A percentile compares a stretch with the other conserved stretches of the same genome.
Evolutionary conservation across 2,113 vertebrate species (phyloP).

Genomic region (Trichechus manatus): DNA sequence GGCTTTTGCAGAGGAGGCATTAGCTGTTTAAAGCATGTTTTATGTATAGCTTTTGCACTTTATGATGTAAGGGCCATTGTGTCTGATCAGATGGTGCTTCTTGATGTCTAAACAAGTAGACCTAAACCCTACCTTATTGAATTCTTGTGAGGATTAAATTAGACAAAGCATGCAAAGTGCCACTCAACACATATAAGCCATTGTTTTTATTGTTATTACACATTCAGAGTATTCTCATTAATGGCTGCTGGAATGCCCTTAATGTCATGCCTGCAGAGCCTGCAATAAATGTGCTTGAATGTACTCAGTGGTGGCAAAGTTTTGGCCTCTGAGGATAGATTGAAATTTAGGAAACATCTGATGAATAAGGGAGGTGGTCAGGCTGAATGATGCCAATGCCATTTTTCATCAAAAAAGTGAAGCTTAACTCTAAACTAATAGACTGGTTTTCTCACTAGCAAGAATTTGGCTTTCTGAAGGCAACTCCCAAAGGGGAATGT

Average conservation of each 20-base stretch:
- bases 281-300: background rate
- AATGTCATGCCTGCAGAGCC: background rate
- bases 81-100: background rate
- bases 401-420: background rate
- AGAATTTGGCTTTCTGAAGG: background rate
- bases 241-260: background rate
- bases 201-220: background rate
- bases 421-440: background rate
- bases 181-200: background rate
- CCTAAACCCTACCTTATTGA: background rate
- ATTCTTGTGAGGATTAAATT: conserved; percentile 38
- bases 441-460: too few species aligned
- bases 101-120: background rate
- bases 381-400: background rate
- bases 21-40: background rate
- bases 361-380: background rate
- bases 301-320: background rate
- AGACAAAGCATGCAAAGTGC: background rate
- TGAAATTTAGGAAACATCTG: background rate
- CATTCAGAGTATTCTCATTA: background rate
- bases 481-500: background rate
- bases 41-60: background rate
- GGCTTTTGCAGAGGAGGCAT: background rate
- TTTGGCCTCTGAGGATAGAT: background rate
- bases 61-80: too few species aligned